Conservation (phyloP, 2,888 invertebrate species). For the Drosophila subsilvestris region DNA sequence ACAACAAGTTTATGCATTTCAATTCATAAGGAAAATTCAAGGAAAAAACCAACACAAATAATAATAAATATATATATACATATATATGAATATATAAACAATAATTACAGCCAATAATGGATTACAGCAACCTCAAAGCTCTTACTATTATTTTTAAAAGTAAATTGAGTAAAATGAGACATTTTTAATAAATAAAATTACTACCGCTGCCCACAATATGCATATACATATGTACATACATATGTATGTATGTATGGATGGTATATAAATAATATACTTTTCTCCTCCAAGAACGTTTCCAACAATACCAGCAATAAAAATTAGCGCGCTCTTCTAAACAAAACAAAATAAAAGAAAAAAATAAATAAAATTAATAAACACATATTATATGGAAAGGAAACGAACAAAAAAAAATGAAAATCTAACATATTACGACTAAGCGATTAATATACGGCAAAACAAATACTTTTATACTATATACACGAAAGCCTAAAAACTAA, state of each 20-base stretch:
- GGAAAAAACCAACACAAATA: constrained; percentile 39
- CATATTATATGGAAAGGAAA: constrained; percentile 36
- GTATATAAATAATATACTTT: constrained; percentile 44
- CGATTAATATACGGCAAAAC: constrained; percentile 48
- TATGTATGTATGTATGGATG: constrained; percentile 45
- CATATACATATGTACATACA: constrained; percentile 15
- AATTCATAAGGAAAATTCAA: constrained; percentile 45
- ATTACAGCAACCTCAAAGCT: constrained; percentile 48
- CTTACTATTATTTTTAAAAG: constrained; percentile 44
- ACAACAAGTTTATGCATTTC: constrained; percentile 46
- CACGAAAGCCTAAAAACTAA: constrained; percentile 47
- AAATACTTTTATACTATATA: constrained; percentile 76
- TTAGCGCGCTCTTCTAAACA: constrained; percentile 66
- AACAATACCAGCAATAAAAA: constrained; percentile 36
- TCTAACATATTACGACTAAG: constrained; percentile 65
- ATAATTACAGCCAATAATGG: constrained; percentile 44
- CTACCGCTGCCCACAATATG: constrained; percentile 38
- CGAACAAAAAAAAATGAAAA: constrained; percentile 37
- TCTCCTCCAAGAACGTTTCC: constrained; percentile 32
- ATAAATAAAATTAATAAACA: constrained; percentile 47
- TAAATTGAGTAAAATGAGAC: constrained; percentile 19
- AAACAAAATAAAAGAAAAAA: constrained; percentile 21
- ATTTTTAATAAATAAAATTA: constrained; percentile 33
- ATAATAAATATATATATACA: constrained; percentile 18
- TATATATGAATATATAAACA: constrained; percentile 37